Conservation (phyloP, 2,113 vertebrate species). For the Ctenomys sociabilis region DNA sequence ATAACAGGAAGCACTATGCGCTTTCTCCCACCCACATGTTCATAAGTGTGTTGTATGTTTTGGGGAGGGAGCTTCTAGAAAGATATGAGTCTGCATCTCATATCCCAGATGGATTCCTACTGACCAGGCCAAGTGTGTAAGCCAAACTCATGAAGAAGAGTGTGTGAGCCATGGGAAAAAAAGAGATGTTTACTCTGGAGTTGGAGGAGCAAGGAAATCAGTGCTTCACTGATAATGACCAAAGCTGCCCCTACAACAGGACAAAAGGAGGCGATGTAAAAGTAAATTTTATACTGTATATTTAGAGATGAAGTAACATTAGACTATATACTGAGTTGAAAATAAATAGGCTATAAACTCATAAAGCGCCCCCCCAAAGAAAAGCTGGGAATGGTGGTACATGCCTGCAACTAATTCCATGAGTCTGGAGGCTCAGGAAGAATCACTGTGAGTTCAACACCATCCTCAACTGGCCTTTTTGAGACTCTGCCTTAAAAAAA, state of each 20-base stretch:
- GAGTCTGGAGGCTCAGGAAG: not conserved
- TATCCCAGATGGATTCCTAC: not conserved
- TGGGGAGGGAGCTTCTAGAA: not conserved
- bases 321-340: not conserved
- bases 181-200: not conserved
- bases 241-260: not conserved
- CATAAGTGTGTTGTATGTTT: not conserved
- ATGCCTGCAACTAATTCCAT: not conserved
- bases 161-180: not conserved
- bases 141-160: not conserved
- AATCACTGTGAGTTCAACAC: not conserved
- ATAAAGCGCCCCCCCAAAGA: not conserved
- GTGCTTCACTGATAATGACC: not conserved
- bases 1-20: not conserved
- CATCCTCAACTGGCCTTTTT: not conserved
- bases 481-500: not conserved
- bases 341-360: not conserved
- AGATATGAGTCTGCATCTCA: not conserved
- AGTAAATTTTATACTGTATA: not conserved
- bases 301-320: not conserved
- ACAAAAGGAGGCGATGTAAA: not conserved
- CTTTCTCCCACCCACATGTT: not conserved
- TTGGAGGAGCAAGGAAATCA: not conserved
- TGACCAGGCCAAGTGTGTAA: not conserved
- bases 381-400: not conserved